These are phyloP conservation scores for Tricholauxania praeusta DNA, from an alignment of 2,888 invertebrate genomes.

Conservation along the genomic window DNA sequence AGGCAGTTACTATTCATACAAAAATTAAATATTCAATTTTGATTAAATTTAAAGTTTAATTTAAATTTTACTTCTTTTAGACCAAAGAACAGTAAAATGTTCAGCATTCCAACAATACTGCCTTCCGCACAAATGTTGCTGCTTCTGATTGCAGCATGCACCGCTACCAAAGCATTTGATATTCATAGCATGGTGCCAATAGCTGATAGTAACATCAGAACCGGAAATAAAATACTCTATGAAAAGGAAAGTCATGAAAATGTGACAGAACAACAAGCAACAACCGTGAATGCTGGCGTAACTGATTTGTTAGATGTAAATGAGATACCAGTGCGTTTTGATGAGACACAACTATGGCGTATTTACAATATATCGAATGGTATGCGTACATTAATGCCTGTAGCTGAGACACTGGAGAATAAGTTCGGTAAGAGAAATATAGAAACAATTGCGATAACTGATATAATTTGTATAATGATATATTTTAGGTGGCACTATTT, in stretches of 20 bases:
- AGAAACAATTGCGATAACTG: not conserved
- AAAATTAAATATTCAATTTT: too few relatives aligned
- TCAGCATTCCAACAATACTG: too few relatives aligned
- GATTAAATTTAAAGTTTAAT: too few relatives aligned
- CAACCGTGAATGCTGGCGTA: slow-evolving; percentile 13
- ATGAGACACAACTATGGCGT: slow-evolving; percentile 63
- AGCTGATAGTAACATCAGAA: slow-evolving; percentile 45
- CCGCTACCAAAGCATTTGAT: slow-evolving; percentile 44
- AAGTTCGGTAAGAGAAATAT: slow-evolving; percentile 53
- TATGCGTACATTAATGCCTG: slow-evolving; percentile 50
- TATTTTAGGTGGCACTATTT: slow-evolving; percentile 58
- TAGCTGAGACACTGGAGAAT: slow-evolving; percentile 57
- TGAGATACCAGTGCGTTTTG: slow-evolving; percentile 59
- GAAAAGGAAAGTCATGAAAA: slow-evolving; percentile 47
- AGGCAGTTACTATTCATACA: too few relatives aligned
- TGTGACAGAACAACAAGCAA: slow-evolving; percentile 16
- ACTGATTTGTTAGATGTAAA: slow-evolving; percentile 50
- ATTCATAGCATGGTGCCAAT: slow-evolving; percentile 40
- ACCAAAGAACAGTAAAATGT: too few relatives aligned
- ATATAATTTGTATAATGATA: not conserved
- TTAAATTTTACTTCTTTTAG: too few relatives aligned
- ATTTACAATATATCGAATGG: slow-evolving; percentile 62
- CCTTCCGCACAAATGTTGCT: too few relatives aligned
- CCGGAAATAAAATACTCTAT: slow-evolving; percentile 51
- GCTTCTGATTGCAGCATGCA: too few relatives aligned